Evolutionary conservation across 2,113 vertebrate genomes (phyloP), one percentile per base, ranked within the genome.

Genomic region (Ploceus nigricollis): DNA sequence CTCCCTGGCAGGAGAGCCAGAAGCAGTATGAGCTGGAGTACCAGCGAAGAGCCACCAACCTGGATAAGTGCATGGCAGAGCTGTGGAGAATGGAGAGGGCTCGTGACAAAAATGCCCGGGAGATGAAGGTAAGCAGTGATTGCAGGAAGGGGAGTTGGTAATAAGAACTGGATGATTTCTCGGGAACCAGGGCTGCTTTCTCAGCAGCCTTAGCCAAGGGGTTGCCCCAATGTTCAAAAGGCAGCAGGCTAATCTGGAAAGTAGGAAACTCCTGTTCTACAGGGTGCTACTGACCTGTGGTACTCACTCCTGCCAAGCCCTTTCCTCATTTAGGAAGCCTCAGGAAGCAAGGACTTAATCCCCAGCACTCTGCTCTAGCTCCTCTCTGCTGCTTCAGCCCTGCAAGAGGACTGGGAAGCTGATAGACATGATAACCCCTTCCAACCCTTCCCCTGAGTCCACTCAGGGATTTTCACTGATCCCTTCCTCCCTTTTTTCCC

Each of bases 1-100:
- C 57, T 83, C 37, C 27, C 53, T 58, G 94, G 31, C 78, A 99
- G 99, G 97, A 96, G 86, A 99, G 99, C 90, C 98, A 98, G 95
- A 98, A 98, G 87, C 98, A 97, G 24, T 99, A 99, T 7, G 99
- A 99, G 95, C 91, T 98, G 63, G 98, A 99, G 63, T 98, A 99
- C 77, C 98, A 97, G 47, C 98, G 95, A 93, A 98, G 99, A 89
- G 97, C 98, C 3, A 75, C 95, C 58, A 97, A 87, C 78, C 95
- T 98, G 90, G 98, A 99, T 50, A 98, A 98, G 81, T 98, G 96
- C 85, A 98, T 96, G 96, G 95, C 97, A 16, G 98, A 99, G 72
- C 95, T 99, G 53, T 98, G 99, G 98, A 97, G 97, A 96, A 97
- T 98, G 98, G 97, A 99, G 97, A 98, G 98, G 47, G 96, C 96